Evolutionary conservation across 53 echinoderm and acorn worm genomes (phyloP), one percentile per base, ranked within the genome.

Genomic region (Hippasteria phrygiana): DNA sequence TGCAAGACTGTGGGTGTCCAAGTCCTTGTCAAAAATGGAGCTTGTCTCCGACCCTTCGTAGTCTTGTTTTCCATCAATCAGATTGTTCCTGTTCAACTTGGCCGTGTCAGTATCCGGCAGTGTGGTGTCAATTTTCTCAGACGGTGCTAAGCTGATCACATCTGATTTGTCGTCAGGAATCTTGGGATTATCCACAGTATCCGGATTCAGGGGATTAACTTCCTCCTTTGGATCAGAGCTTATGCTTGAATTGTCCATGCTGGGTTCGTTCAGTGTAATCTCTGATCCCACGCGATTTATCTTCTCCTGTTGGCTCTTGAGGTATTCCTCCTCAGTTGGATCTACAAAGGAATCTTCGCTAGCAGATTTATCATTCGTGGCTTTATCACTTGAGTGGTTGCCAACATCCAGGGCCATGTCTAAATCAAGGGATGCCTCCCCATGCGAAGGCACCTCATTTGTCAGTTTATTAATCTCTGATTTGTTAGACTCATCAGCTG

Each of bases 311-410:
- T 70, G 70, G 18, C 41, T 43, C 43, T 90, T 51, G 5, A 89
- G 74, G 35, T 90, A 90, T 31, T 90, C 90, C 73, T 90, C 11
- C 55, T 90, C 90, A 0, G 82, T 82, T 34, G 81, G 51, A 62
- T 90, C 90, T 27, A 56, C 22, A 56, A 35, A 17, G n/a, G 78
- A 47, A 32, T 77, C 55, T 2, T 2, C 13, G 77, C 26, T 67
- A 12, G 31, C 27, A 17, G 31, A 12, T 13, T 11, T 13, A 75
- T 29, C 17, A 1, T n/a, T n/a, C 16, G 62, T 79, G 33, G n/a
- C 59, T 38, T 38, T 13, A 56, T 37, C 10, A 3, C n/a, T 27
- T 48, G 46, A 18, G 26, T 37, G 80, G 41, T 22, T 28, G 26
- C 4, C 65, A 65, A 17, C 24, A 0, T 59, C 62, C 16, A 29